Conservation (phyloP, 92 coral and sea anemone genomes). For the Siderastrea radians region DNA sequence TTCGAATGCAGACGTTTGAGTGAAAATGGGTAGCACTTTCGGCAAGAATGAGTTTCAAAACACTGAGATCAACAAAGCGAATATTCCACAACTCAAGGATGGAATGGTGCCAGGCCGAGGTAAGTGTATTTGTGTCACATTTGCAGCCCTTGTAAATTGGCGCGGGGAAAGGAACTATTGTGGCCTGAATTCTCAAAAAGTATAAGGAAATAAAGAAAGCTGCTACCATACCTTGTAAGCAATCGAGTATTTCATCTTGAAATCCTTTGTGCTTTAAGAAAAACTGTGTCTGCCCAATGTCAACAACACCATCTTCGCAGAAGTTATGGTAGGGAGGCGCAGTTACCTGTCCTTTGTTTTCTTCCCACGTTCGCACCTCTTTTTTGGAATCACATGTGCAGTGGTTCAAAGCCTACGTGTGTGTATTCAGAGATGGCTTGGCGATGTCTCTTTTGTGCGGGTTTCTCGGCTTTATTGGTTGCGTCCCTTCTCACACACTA, state of each 20-base stretch:
- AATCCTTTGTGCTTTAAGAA: conserved; percentile 27
- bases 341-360: conserved; percentile 8
- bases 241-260: conserved; percentile 20
- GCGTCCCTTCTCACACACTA: conserved; percentile 40
- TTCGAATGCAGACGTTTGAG: background rate
- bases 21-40: conserved; percentile 18
- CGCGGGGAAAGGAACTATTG: conserved; percentile 2
- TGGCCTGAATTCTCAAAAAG: conserved; percentile 15
- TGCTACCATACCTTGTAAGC: conserved; percentile 35
- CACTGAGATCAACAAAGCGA: conserved; percentile 19
- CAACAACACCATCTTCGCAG: conserved; percentile 6
- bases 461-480: conserved; percentile 29
- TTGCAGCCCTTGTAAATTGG: conserved; percentile 22
- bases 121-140: conserved; percentile 24
- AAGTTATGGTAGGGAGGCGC: conserved; percentile 22
- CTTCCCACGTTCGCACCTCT: conserved; percentile 12
- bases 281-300: background rate
- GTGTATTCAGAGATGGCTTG: conserved; percentile 41
- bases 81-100: conserved; percentile 20
- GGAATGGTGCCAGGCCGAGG: conserved; percentile 35
- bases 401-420: background rate
- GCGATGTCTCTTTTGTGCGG: conserved; percentile 50
- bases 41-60: conserved; percentile 15
- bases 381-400: conserved; percentile 5
- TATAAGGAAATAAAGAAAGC: background rate